A percentile compares a stretch with the other conserved stretches of the same genome.
Evolutionary conservation across 2,113 vertebrate genomes (phyloP).

Genomic region (Gymnocephalus cernua): DNA sequence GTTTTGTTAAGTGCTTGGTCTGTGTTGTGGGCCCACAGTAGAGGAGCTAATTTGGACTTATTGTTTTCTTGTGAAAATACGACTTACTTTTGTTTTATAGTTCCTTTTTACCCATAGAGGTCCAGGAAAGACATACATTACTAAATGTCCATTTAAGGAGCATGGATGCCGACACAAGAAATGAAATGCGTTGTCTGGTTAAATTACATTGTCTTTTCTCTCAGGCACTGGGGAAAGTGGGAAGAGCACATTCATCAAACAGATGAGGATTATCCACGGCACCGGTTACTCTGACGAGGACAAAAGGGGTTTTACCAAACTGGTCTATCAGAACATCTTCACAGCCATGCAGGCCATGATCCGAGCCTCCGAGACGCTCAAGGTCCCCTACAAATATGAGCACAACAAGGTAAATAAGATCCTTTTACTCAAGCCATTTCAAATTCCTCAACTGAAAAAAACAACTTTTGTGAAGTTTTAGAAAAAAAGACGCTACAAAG

Average conservation of each 20-base stretch:
- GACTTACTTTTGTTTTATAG: too few relatives aligned
- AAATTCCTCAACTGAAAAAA: background rate
- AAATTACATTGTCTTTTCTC: slow-evolving; percentile 25
- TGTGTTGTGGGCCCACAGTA: slow-evolving; percentile 1
- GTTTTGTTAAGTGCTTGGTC: background rate
- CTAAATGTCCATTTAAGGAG: slow-evolving; percentile 24
- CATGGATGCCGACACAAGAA: background rate
- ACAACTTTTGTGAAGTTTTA: background rate
- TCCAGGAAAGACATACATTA: background rate
- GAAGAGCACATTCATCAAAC: slow-evolving; percentile 87
- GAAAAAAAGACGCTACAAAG: slow-evolving; percentile 8
- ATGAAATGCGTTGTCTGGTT: slow-evolving; percentile 9
- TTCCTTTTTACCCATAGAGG: background rate
- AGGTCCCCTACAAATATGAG: slow-evolving; percentile 96
- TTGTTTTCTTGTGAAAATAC: background rate
- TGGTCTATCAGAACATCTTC: slow-evolving; percentile 99
- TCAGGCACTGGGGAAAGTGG: slow-evolving; percentile 87
- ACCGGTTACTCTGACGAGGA: slow-evolving; percentile 97
- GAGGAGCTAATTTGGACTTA: slow-evolving; percentile 16
- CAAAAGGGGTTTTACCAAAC: slow-evolving; percentile 94
- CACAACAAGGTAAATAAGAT: slow-evolving; percentile 90
- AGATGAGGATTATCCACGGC: slow-evolving; percentile 89
- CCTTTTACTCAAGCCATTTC: slow-evolving; percentile 2
- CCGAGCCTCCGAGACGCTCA: slow-evolving; percentile 94
- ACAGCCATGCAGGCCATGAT: slow-evolving; percentile 98